Percentiles rank a stretch among this genome's conserved stretches.
Conservation (phyloP, 2,113 vertebrate species). For the Noturus placidus region DNA sequence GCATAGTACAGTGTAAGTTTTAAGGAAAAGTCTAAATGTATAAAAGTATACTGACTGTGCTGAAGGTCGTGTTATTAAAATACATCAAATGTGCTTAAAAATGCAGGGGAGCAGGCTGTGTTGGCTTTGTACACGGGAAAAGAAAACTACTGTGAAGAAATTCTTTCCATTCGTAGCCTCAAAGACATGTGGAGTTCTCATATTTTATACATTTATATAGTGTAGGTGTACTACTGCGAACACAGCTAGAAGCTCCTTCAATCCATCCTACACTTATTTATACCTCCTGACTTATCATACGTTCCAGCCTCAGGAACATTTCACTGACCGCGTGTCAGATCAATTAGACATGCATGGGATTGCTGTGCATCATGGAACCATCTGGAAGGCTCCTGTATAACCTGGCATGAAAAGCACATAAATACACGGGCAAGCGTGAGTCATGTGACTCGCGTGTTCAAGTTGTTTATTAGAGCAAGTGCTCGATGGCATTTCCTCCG, state of each 20-base stretch:
- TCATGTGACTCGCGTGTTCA: background rate
- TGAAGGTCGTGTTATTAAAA: background rate
- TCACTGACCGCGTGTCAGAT: background rate
- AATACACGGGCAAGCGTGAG: too few species aligned
- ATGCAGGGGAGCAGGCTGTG: background rate
- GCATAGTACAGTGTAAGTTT: background rate
- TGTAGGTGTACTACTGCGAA: background rate
- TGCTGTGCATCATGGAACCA: background rate
- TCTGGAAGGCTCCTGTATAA: background rate
- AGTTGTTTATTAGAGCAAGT: constrained; percentile 14
- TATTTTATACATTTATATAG: background rate
- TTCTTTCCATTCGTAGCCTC: background rate
- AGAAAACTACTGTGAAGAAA: background rate
- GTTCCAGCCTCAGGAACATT: background rate
- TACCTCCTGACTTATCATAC: too few species aligned
- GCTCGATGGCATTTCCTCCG: background rate
- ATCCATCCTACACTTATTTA: too few species aligned
- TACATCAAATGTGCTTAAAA: background rate
- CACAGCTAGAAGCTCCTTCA: too few species aligned
- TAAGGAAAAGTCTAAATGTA: background rate
- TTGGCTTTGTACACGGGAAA: background rate
- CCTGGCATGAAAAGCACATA: background rate
- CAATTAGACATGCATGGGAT: background rate
- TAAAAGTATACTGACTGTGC: background rate
- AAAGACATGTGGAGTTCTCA: background rate